phyloP scores from a whole-genome alignment of 2,797 vertebrate genomes.

The Xerus rutilus region DNA sequence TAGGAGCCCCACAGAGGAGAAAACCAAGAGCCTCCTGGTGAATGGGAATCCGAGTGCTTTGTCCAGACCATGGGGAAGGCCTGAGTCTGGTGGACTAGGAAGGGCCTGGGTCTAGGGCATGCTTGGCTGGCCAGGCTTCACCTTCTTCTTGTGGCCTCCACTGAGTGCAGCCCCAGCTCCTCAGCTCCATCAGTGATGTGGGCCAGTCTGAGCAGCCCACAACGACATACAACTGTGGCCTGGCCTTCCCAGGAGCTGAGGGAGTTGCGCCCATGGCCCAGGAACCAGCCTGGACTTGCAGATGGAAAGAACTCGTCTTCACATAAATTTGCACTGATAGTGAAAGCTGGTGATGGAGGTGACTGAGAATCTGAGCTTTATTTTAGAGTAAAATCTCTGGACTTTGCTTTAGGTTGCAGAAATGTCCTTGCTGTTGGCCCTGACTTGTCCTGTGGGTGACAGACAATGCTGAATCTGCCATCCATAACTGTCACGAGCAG shows the following conservation, averaged over 20 bases:
- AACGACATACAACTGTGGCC: not conserved
- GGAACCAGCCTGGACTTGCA: not conserved
- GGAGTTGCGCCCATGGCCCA: fast-evolving
- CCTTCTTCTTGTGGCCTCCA: fast-evolving
- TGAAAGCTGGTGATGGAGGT: conserved; percentile 66
- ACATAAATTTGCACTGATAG: conserved; percentile 58
- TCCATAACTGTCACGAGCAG: not conserved
- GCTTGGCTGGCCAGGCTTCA: fast-evolving
- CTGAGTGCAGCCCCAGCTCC: fast-evolving
- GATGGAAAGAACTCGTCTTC: conserved; percentile 52
- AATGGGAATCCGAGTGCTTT: too few species aligned
- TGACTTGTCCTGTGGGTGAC: conserved; percentile 59
- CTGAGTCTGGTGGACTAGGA: too few species aligned
- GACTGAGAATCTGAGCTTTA: conserved; percentile 73
- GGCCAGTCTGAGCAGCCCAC: not conserved
- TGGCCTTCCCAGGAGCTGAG: too few species aligned
- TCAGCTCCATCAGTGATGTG: too few species aligned
- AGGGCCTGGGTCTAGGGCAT: not conserved
- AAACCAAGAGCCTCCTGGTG: not conserved
- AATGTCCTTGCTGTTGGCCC: conserved; percentile 68
- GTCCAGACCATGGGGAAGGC: not conserved
- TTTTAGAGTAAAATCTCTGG: conserved; percentile 78
- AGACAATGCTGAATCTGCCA: not conserved
- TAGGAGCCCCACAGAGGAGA: too few species aligned
- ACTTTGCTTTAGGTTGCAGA: conserved; percentile 67